Conservation (phyloP, 2,888 invertebrate genomes). For the Rhaphigaster nebulosa region DNA sequence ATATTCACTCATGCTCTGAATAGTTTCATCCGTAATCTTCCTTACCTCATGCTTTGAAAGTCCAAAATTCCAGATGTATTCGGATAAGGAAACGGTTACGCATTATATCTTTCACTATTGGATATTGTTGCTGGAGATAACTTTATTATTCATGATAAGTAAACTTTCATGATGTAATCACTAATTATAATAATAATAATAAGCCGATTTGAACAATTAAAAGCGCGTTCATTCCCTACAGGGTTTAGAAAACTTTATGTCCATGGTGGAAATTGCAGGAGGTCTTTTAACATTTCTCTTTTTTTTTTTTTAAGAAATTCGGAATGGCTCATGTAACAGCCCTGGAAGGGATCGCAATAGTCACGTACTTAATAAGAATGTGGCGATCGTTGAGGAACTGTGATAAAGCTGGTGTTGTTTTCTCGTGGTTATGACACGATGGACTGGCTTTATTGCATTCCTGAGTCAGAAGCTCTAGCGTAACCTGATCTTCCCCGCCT, state of each 20-base stretch:
- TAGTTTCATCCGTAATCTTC: not conserved
- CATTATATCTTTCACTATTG: not conserved
- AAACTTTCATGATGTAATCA: not conserved
- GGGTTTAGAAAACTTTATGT: not conserved
- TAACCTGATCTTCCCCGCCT: not conserved
- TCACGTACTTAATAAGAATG: not conserved
- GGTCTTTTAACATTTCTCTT: not conserved
- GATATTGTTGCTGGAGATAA: not conserved
- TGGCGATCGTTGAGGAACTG: not conserved
- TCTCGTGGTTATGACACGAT: not conserved
- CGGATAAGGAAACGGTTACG: not conserved
- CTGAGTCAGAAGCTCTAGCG: not conserved
- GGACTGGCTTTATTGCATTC: not conserved
- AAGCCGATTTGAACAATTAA: not conserved
- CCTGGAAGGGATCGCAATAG: not conserved
- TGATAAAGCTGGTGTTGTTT: constrained; percentile 13
- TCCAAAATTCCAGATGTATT: not conserved
- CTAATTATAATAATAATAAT: not conserved
- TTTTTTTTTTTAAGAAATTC: constrained; percentile 9
- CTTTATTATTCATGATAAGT: not conserved
- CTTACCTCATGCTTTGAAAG: not conserved
- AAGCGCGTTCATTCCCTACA: not conserved
- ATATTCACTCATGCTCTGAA: not conserved
- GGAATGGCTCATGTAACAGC: not conserved
- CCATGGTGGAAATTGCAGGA: not conserved